A percentile compares a stretch with the other conserved stretches of the same genome.
Conservation (phyloP, 2,113 vertebrate genomes). For the Marmota monax region DNA sequence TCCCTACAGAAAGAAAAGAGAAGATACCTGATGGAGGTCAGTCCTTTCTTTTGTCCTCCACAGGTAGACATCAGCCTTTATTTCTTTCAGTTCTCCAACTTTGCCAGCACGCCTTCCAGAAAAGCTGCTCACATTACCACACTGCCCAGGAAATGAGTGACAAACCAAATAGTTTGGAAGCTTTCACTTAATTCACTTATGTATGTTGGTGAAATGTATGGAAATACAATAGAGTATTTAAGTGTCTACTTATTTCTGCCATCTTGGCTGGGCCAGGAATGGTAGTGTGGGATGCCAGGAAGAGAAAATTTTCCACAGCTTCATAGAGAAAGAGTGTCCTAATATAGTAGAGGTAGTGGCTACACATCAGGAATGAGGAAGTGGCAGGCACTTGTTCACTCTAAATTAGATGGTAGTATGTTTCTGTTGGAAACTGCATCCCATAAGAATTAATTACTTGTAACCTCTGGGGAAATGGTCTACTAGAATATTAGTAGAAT, state of each 20-base stretch:
- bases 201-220: neutral
- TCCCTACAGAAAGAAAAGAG: neutral
- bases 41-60: neutral
- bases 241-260: neutral
- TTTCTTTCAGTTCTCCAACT: neutral
- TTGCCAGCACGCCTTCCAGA: neutral
- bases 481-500: neutral
- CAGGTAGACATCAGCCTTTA: neutral
- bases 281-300: neutral
- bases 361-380: neutral
- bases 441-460: neutral
- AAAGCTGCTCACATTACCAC: neutral
- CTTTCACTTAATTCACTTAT: neutral
- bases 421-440: neutral
- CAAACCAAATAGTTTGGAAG: neutral
- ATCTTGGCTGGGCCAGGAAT: neutral
- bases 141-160: neutral
- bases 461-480: neutral
- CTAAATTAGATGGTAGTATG: neutral
- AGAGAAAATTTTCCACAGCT: neutral
- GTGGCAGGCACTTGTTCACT: neutral
- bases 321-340: fast-evolving
- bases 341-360: neutral
- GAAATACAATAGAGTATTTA: neutral
- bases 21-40: neutral